These are phyloP conservation scores for Lamproptera curius DNA, from an alignment of 2,888 invertebrate species.

Conservation along the genomic window DNA sequence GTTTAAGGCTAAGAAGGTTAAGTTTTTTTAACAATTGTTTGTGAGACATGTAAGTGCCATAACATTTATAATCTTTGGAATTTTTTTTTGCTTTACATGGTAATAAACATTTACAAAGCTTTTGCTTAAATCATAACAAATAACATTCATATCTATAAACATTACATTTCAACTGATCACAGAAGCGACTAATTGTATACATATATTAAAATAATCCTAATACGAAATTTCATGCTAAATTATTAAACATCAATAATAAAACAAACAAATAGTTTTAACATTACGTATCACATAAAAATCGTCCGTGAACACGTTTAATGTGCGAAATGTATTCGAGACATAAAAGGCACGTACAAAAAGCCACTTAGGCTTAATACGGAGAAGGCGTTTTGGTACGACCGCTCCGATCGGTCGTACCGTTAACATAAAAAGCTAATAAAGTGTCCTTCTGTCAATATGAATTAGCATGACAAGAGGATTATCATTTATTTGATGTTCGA, in stretches of 20 bases:
- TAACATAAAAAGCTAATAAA: conserved; percentile 2
- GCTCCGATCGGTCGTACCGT: neutral
- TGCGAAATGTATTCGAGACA: neutral
- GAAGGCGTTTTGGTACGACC: neutral
- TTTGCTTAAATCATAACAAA: no score
- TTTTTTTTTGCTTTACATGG: no score
- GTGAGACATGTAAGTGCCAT: no score
- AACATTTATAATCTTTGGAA: no score
- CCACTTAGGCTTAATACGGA: neutral
- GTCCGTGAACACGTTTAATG: no score
- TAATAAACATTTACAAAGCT: no score
- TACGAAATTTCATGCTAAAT: neutral
- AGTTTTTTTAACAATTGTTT: no score
- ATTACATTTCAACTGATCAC: neutral
- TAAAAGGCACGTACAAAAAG: neutral
- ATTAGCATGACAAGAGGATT: conserved; percentile 14
- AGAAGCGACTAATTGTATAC: neutral
- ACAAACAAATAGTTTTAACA: no score
- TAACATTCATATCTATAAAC: no score
- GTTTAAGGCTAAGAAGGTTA: no score
- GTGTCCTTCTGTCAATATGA: neutral
- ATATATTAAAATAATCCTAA: neutral
- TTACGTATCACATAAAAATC: neutral
- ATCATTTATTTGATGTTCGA: no score
- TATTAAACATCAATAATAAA: neutral